Evolutionary conservation across 2,888 invertebrate species (phyloP), one percentile per base, ranked within the genome.

Genomic region (Nephrocerus scutellatus): DNA sequence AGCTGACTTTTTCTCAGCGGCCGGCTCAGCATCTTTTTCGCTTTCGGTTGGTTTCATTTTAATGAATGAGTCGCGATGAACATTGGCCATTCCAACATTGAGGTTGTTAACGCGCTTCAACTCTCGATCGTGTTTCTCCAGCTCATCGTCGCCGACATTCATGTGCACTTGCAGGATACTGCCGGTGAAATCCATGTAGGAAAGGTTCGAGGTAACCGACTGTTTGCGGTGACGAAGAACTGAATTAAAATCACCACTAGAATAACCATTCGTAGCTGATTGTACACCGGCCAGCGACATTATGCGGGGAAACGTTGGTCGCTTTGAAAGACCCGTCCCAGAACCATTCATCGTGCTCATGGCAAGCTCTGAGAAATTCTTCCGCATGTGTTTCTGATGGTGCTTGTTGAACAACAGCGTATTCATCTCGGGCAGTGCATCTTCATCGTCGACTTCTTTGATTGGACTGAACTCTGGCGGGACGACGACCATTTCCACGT

Each of bases 101-200:
- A 63, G 59, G 9, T 66, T 67, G 40, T 59, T 62, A 0, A 68
- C 66, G 10, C 66, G 60, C 35, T 60, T 59, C 19, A 69, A 46
- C 20, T 62, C 63, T n/a, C 64, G 62, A 48, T 68, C 68, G 30
- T 66, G 61, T 29, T 55, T 55, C 47, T 68, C 68, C 38, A 66
- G 60, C 36, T 69, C 68, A 29, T 63, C 64, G 47, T 69, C 69
- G n/a, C 69, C 68, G 23, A 59, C 62, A 63, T 77, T 77, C 46
- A 82, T 70, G 61, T 81, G 80, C 41, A 83, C 70, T 56, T 81
- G 81, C 43, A 82, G 66, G 57, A 79, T 80, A 51, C 82, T 82
- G 46, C 82, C 82, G 22, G 79, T 81, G 62, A 83, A 82, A 64
- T 83, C 82, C 74, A 82, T 75, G 50, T 79, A 75, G 1, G 82